Evolutionary conservation across 2,888 invertebrate genomes (phyloP).

Genomic region (Nephrocerus scutellatus): DNA sequence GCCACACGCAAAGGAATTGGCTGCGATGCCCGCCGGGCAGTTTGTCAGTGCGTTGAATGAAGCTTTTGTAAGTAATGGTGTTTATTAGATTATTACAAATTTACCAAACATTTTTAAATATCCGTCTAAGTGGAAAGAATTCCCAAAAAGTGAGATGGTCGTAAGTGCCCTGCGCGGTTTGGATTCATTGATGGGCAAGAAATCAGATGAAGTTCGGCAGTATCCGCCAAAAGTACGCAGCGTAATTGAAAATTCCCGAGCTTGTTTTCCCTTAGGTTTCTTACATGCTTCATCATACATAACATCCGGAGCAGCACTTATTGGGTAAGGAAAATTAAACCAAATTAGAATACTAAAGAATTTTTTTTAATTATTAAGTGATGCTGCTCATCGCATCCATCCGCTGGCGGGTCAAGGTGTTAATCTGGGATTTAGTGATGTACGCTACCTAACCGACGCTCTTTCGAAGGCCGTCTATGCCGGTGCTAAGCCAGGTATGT

Average conservation of each 20-base stretch:
- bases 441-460: constrained; percentile 62
- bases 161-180: constrained; percentile 49
- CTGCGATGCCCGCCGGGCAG: constrained; percentile 62
- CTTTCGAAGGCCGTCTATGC: constrained; percentile 63
- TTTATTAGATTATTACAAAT: too few relatives aligned
- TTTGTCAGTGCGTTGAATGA: constrained; percentile 86
- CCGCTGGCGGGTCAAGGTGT: constrained; percentile 97
- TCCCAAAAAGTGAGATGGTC: constrained; percentile 36
- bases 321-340: constrained; percentile 60
- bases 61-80: constrained; percentile 65
- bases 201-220: constrained; percentile 41
- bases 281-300: constrained; percentile 85
- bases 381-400: constrained; percentile 86
- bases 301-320: constrained; percentile 69
- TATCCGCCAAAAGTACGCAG: constrained; percentile 40
- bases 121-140: constrained; percentile 34
- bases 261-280: constrained; percentile 87
- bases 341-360: not conserved
- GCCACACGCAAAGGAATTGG: constrained; percentile 65
- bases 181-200: constrained; percentile 47
- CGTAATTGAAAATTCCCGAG: constrained; percentile 52
- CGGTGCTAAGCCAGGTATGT: constrained; percentile 65
- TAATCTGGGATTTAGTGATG: constrained; percentile 95
- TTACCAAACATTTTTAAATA: too few relatives aligned
- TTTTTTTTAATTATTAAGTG: constrained; percentile 50